phyloP scores from a whole-genome alignment of 2,113 vertebrate genomes.

The Solea solea region DNA sequence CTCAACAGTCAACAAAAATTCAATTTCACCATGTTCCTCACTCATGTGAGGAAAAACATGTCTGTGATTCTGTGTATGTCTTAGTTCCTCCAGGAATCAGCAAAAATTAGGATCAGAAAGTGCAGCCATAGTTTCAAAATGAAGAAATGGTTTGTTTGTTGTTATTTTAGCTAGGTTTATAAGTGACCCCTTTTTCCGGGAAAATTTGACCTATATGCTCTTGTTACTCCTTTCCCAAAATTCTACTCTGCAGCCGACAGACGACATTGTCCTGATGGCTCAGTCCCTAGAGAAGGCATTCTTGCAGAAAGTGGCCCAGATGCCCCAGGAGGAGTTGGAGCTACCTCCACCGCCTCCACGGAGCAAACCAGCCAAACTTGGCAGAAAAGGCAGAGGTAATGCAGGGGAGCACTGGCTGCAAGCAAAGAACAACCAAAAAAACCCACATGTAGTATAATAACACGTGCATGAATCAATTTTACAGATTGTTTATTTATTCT shows the following conservation, averaged over 20 bases:
- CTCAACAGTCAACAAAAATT: too few relatives aligned
- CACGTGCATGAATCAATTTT: not conserved
- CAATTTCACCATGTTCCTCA: too few relatives aligned
- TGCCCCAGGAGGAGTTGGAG: conserved; percentile 92
- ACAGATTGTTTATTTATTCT: not conserved
- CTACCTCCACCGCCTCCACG: conserved; percentile 84
- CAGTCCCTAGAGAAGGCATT: conserved; percentile 95
- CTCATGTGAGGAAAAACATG: too few relatives aligned
- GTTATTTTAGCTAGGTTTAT: too few relatives aligned
- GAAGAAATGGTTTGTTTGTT: too few relatives aligned
- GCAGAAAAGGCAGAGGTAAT: conserved; percentile 81
- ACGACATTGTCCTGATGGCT: conserved; percentile 95
- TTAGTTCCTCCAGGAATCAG: too few relatives aligned
- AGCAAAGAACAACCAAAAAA: too few relatives aligned
- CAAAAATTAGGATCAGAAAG: too few relatives aligned
- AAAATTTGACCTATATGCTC: too few relatives aligned
- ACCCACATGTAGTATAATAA: not conserved
- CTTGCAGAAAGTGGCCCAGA: conserved; percentile 93
- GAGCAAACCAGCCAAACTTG: conserved; percentile 84
- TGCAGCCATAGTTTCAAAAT: too few relatives aligned
- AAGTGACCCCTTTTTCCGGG: too few relatives aligned
- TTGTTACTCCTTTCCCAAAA: not conserved
- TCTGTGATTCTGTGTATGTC: too few relatives aligned
- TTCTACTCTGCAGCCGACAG: conserved; percentile 82
- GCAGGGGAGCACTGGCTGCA: conserved; percentile 62